Conservation (phyloP, 2,113 vertebrate genomes). For the Trichechus manatus region DNA sequence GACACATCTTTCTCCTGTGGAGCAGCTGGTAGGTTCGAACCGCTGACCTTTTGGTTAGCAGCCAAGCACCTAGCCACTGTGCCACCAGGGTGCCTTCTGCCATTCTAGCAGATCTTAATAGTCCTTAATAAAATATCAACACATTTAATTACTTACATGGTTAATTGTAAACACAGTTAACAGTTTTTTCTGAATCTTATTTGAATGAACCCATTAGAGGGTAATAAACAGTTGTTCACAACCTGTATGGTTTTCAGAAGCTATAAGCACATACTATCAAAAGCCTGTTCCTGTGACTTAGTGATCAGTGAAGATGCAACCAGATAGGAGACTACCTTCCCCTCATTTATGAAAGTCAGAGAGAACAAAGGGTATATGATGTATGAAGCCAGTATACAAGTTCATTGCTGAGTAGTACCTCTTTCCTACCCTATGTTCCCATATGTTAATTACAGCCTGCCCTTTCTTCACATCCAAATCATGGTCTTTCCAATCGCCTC, state of each 20-base stretch:
- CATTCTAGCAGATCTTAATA: slow-evolving; percentile 5
- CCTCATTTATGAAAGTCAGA: not conserved
- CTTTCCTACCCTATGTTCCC: not conserved
- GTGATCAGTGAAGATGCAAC: not conserved
- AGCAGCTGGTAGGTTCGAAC: too few relatives aligned
- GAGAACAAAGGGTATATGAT: not conserved
- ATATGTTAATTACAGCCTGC: not conserved
- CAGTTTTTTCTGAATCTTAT: slow-evolving; percentile 36
- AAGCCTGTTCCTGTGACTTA: not conserved
- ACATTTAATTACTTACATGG: slow-evolving; percentile 19
- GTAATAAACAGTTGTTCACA: not conserved
- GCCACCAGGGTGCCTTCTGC: too few relatives aligned
- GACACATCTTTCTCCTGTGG: too few relatives aligned
- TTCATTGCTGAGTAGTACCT: not conserved
- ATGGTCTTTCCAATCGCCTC: too few relatives aligned
- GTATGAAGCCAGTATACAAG: not conserved
- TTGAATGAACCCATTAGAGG: not conserved
- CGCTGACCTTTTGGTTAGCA: too few relatives aligned
- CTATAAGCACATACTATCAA: not conserved
- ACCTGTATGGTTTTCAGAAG: not conserved
- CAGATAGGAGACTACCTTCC: not conserved
- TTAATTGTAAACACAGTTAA: slow-evolving; percentile 57
- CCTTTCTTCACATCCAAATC: not conserved
- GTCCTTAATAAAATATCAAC: slow-evolving; percentile 59
- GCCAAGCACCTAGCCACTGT: too few relatives aligned